Percentiles rank a stretch among this genome's conserved stretches.
Evolutionary conservation across 2,888 invertebrate genomes (phyloP).

Genomic region (Crocallis elinguaria): DNA sequence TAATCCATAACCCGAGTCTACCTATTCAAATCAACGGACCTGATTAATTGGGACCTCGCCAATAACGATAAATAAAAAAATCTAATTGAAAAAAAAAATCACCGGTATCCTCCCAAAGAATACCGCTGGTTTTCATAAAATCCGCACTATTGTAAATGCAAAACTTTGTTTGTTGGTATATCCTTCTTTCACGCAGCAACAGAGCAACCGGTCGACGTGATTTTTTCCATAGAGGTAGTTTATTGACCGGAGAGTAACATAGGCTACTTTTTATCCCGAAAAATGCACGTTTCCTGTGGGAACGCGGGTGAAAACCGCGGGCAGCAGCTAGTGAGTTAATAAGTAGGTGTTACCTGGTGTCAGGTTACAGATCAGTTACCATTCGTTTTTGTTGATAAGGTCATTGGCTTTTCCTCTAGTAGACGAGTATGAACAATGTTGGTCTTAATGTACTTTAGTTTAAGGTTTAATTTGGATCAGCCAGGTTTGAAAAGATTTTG

Average conservation of each 20-base stretch:
- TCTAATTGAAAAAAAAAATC: no score
- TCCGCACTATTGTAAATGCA: no score
- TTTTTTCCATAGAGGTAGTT: no score
- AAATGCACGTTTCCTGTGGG: no score
- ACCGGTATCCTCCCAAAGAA: not conserved
- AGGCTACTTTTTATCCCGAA: no score
- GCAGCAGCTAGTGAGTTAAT: no score
- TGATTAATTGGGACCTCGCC: not conserved
- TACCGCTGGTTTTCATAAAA: conserved; percentile 7
- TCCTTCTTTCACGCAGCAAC: no score
- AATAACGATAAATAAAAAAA: not conserved
- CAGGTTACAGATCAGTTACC: conserved; percentile 28
- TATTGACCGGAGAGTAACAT: no score
- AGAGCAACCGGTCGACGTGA: no score
- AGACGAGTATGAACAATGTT: not conserved
- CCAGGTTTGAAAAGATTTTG: not conserved
- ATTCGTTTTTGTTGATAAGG: conserved; percentile 24
- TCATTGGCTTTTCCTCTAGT: conserved; percentile 20
- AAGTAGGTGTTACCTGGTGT: conserved; percentile 24
- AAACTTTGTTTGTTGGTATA: no score
- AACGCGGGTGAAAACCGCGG: no score
- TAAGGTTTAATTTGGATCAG: not conserved
- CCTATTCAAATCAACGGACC: not conserved
- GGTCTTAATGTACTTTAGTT: not conserved
- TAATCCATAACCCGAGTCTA: no score